These are phyloP conservation scores for Tinea semifulvella DNA, from an alignment of 2,888 invertebrate species.

Conservation along the genomic window DNA sequence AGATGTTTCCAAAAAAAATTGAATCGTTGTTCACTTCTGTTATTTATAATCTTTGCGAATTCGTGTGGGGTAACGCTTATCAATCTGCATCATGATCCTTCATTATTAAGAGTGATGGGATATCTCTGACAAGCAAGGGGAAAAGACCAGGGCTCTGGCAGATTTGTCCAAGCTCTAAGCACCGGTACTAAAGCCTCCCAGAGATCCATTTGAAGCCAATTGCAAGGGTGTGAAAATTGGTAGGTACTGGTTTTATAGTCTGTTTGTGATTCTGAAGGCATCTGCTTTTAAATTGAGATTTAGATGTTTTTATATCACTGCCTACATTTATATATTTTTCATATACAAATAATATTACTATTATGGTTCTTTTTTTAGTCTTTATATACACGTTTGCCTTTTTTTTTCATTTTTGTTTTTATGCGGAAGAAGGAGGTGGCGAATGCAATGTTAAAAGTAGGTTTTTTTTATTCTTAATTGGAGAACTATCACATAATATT, in stretches of 20 bases:
- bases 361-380: no score
- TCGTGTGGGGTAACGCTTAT: slow-evolving; percentile 33
- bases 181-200: background rate
- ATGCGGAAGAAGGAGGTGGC: no score
- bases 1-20: no score
- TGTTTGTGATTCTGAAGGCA: slow-evolving; percentile 7
- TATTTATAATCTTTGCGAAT: slow-evolving; percentile 1
- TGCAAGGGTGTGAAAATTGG: slow-evolving; percentile 10
- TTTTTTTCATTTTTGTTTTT: no score
- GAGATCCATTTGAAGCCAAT: slow-evolving; percentile 8
- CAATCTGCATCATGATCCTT: slow-evolving; percentile 63
- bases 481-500: no score
- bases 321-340: no score
- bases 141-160: slow-evolving; percentile 1
- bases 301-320: background rate
- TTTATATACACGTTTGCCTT: no score
- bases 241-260: slow-evolving; percentile 10
- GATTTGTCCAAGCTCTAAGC: slow-evolving; percentile 12
- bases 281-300: background rate
- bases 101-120: slow-evolving; percentile 62
- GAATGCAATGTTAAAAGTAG: no score
- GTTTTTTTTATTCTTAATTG: no score
- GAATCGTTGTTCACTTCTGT: no score
- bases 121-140: slow-evolving; percentile 3
- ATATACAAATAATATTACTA: no score